Conservation (phyloP, 2,797 vertebrate genomes). For the Anguilla anguilla region DNA sequence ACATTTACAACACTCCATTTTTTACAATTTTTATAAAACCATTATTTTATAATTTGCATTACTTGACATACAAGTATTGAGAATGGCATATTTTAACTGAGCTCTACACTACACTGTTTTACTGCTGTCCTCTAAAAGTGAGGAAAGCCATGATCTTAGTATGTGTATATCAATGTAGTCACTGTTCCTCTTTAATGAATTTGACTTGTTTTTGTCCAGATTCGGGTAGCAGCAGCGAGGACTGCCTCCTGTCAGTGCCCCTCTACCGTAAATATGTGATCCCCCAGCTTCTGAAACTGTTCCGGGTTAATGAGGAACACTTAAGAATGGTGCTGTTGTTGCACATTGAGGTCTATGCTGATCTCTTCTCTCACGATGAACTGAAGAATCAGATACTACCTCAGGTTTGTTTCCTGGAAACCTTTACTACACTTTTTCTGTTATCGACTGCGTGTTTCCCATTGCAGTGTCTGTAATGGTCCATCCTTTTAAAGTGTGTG, state of each 20-base stretch:
- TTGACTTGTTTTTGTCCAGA: slow-evolving; percentile 52
- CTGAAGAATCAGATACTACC: slow-evolving; percentile 90
- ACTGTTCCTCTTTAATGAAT: neutral
- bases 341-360: slow-evolving; percentile 88
- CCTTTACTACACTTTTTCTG: neutral
- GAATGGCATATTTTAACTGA: neutral
- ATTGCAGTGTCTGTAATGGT: neutral
- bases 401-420: slow-evolving; percentile 77
- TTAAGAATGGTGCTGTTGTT: slow-evolving; percentile 87
- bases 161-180: neutral
- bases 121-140: neutral
- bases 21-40: no score
- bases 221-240: slow-evolving; percentile 60
- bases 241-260: slow-evolving; percentile 83
- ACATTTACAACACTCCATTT: neutral
- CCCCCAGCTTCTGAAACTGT: slow-evolving; percentile 89
- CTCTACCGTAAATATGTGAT: slow-evolving; percentile 87
- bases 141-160: neutral
- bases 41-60: neutral
- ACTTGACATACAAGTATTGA: neutral
- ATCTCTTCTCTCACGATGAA: slow-evolving; percentile 87
- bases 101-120: neutral
- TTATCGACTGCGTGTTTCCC: neutral
- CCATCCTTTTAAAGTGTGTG: neutral
- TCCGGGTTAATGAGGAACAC: slow-evolving; percentile 91